These are phyloP conservation scores for Caenorhabditis angaria DNA, from an alignment of 2,888 invertebrate genomes.

Conservation along the genomic window DNA sequence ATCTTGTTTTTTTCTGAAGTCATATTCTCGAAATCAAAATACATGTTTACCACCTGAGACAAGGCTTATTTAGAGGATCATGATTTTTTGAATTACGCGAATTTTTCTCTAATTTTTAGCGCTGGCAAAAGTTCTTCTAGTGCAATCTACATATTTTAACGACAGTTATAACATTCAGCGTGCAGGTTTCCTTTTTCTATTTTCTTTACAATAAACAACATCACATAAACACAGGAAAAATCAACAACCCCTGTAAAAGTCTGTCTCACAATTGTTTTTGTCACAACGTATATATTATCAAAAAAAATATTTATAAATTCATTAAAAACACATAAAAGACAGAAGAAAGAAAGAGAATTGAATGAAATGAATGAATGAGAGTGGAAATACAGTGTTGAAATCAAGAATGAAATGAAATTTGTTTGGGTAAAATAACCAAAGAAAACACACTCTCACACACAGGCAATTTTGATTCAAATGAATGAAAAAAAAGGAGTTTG, in stretches of 20 bases:
- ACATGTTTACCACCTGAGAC: too few relatives aligned
- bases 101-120: too few relatives aligned
- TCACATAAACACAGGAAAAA: neutral
- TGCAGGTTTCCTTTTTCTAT: neutral
- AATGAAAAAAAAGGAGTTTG: constrained; percentile 12
- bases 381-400: constrained; percentile 1
- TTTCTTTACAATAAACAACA: neutral
- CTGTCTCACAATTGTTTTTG: neutral
- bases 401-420: neutral
- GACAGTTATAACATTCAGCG: neutral
- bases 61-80: too few relatives aligned
- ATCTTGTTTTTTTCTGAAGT: too few relatives aligned
- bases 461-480: constrained; percentile 35
- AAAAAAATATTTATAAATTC: constrained; percentile 4
- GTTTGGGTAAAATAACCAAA: constrained; percentile 12
- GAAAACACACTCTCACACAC: constrained; percentile 40
- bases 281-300: neutral
- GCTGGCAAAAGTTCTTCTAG: too few relatives aligned
- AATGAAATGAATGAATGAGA: too few relatives aligned
- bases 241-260: neutral
- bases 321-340: neutral
- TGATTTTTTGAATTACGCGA: too few relatives aligned
- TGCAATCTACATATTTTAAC: neutral
- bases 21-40: too few relatives aligned
- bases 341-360: neutral